Evolutionary conservation across 2,888 invertebrate species (phyloP).

Genomic region (Ceramica pisi): DNA sequence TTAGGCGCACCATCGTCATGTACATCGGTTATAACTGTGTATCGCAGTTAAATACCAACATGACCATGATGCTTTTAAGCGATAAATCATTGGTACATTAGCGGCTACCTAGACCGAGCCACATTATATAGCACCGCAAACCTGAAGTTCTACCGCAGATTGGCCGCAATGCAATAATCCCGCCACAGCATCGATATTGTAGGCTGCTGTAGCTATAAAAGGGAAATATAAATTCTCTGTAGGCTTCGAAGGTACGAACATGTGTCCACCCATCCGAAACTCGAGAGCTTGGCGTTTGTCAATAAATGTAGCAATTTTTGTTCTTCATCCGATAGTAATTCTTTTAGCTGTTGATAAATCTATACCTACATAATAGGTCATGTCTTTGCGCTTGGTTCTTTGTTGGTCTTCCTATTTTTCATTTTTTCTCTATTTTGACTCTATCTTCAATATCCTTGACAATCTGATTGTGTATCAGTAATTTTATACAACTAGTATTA

Average conservation of each 20-base stretch:
- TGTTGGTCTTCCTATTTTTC: not conserved
- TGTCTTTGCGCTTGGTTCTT: too few relatives aligned
- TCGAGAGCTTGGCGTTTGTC: too few relatives aligned
- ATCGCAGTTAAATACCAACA: not conserved
- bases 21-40: not conserved
- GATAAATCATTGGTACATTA: slow-evolving; percentile 7
- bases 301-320: not conserved
- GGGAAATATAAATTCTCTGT: slow-evolving; percentile 4
- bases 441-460: too few relatives aligned
- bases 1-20: not conserved
- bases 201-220: not conserved
- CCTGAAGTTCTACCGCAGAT: slow-evolving; percentile 31
- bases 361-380: not conserved
- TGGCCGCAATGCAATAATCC: slow-evolving; percentile 8
- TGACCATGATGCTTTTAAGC: not conserved
- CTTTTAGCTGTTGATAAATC: not conserved
- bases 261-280: not conserved
- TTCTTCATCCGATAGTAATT: not conserved
- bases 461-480: too few relatives aligned
- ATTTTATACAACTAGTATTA: too few relatives aligned
- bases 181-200: not conserved
- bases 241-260: not conserved
- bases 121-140: slow-evolving; percentile 32
- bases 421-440: not conserved
- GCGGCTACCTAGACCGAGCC: not conserved